A percentile compares a stretch with the other conserved stretches of the same genome.
phyloP scores from a whole-genome alignment of 2,113 vertebrate species.

The mouse (Mus musculus) region GRCm39 chr11:106075001-106075500 shows the following conservation, averaged over 20 bases:
- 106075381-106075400: constrained; percentile 98
- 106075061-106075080: background rate
- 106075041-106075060: background rate
- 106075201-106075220: background rate
- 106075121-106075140: constrained; percentile 39
- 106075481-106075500: constrained; percentile 53
- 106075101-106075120: constrained; percentile 21
- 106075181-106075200: constrained; percentile 64
- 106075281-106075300: background rate
- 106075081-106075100: background rate
- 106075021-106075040: background rate
- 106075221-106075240: constrained; percentile 12
- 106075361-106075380: constrained; percentile 48
- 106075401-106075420: constrained; percentile 98
- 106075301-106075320: constrained; percentile 44
- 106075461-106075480: constrained; percentile 78
- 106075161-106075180: constrained; percentile 26
- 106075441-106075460: constrained; percentile 91
- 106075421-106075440: constrained; percentile 99
- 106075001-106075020: background rate
- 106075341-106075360: constrained; percentile 64
- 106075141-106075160: constrained; percentile 41
- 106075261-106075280: constrained; percentile 10
- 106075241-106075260: constrained; percentile 40
- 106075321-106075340: constrained; percentile 22